Conservation (phyloP, 2,888 invertebrate species). For the Brachycybe producta region DNA sequence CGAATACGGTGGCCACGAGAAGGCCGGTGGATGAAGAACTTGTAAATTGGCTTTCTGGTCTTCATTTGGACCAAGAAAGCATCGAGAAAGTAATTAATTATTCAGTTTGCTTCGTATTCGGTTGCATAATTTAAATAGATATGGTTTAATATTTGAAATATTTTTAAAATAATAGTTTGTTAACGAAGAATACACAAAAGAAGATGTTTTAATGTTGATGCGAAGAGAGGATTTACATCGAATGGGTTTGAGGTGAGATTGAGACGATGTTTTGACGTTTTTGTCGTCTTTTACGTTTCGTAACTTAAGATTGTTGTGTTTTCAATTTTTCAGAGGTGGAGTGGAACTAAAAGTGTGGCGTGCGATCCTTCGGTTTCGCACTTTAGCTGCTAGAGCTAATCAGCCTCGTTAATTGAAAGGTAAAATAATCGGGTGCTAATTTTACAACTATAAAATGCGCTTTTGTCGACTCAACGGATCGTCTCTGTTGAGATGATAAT, state of each 20-base stretch:
- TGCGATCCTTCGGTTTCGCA: conserved; percentile 48
- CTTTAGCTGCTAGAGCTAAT: not conserved
- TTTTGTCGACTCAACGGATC: too few relatives aligned
- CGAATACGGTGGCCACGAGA: not conserved
- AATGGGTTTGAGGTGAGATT: conserved; percentile 57
- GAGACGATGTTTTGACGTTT: not conserved
- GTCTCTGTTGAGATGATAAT: too few relatives aligned
- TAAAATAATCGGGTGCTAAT: too few relatives aligned
- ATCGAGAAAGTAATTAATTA: conserved; percentile 43
- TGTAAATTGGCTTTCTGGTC: conserved; percentile 55
- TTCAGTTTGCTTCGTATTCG: not conserved
- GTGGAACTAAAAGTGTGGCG: conserved; percentile 74
- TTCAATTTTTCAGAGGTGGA: conserved; percentile 62
- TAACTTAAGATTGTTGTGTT: not conserved
- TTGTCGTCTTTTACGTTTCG: not conserved
- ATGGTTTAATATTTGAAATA: not conserved
- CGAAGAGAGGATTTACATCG: conserved; percentile 68
- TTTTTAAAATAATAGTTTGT: conserved; percentile 39
- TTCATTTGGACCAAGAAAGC: conserved; percentile 53
- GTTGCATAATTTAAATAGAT: not conserved
- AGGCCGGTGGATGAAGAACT: conserved; percentile 41
- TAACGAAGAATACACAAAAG: conserved; percentile 60
- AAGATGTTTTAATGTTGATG: conserved; percentile 64
- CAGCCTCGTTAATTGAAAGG: too few relatives aligned
- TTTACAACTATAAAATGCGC: too few relatives aligned